Conservation (phyloP, 1,140 invertebrate species). For the Eupristina koningsbergeri region DNA sequence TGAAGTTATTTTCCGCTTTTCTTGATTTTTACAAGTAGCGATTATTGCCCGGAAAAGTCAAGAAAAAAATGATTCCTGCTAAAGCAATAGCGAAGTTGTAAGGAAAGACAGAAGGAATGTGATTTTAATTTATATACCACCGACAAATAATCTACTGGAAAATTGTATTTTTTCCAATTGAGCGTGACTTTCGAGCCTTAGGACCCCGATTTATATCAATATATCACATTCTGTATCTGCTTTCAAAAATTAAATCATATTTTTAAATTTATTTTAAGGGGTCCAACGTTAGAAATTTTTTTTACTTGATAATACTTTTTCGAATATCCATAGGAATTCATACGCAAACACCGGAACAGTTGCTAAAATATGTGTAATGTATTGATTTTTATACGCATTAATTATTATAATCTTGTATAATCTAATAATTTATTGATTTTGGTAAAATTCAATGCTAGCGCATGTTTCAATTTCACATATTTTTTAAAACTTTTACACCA, state of each 20-base stretch:
- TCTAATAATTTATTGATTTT: too few relatives aligned
- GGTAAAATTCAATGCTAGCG: too few relatives aligned
- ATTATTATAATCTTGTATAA: too few relatives aligned
- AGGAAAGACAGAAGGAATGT: neutral
- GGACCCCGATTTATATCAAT: neutral
- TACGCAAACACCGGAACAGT: too few relatives aligned
- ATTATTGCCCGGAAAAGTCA: neutral
- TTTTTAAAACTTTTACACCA: too few relatives aligned
- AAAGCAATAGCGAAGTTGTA: neutral
- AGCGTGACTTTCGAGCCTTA: neutral
- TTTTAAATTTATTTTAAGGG: neutral
- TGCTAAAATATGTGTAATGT: too few relatives aligned
- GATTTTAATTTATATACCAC: neutral
- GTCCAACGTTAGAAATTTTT: neutral
- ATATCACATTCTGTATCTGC: neutral
- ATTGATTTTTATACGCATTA: too few relatives aligned
- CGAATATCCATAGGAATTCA: too few relatives aligned
- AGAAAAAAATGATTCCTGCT: neutral
- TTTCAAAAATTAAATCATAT: neutral
- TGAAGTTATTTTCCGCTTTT: too few relatives aligned
- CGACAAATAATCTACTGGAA: slow-evolving; percentile 1
- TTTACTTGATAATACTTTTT: too few relatives aligned
- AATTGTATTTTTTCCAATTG: slow-evolving; percentile 3
- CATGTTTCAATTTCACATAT: too few relatives aligned
- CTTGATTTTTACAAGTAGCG: too few relatives aligned